phyloP scores from a whole-genome alignment of 2,113 vertebrate species.

The Todiramphus saurophagus region DNA sequence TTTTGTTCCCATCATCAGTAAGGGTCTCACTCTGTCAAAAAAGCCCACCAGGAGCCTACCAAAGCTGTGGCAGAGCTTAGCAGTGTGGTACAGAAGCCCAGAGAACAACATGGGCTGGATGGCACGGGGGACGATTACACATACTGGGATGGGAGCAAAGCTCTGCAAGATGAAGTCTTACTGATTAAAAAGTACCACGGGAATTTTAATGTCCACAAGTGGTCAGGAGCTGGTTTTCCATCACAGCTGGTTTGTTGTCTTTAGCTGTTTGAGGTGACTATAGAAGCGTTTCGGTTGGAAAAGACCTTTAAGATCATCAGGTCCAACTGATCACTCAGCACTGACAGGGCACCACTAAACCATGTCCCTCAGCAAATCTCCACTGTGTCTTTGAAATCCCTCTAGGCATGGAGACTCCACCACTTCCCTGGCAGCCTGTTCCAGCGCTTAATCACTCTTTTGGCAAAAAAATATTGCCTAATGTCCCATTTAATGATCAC shows the following conservation, averaged over 20 bases:
- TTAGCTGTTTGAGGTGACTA: not conserved
- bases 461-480: not conserved
- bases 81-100: fast-evolving
- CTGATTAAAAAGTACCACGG: not conserved
- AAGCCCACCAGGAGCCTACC: not conserved
- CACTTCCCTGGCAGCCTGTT: not conserved
- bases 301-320: not conserved
- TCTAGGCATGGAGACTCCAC: not conserved
- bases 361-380: not conserved
- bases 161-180: not conserved
- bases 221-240: not conserved
- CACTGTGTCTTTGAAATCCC: not conserved
- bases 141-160: not conserved
- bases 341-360: not conserved
- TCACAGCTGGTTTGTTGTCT: not conserved
- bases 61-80: not conserved
- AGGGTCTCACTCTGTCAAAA: not conserved
- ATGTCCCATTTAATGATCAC: not conserved
- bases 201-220: not conserved
- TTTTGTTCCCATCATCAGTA: fast-evolving
- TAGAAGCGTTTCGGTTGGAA: not conserved
- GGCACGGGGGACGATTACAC: not conserved
- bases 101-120: not conserved
- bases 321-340: not conserved
- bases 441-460: not conserved